Conservation (phyloP, 2,113 vertebrate species). For the Colistium nudipinnis region DNA sequence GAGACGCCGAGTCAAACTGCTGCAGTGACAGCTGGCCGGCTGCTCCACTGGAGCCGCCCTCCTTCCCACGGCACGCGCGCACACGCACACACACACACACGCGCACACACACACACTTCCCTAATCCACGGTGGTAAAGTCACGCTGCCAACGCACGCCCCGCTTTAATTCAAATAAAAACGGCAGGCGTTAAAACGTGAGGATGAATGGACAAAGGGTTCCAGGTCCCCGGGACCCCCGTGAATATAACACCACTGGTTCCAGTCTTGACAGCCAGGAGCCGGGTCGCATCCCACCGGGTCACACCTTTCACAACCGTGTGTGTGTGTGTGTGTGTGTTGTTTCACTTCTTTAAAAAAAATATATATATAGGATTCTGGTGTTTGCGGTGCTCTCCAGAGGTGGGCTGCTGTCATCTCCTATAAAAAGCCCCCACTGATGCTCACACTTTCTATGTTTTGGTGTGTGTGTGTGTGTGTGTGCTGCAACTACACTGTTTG, state of each 20-base stretch:
- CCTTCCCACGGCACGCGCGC: neutral
- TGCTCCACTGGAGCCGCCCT: slow-evolving; percentile 28
- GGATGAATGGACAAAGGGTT: slow-evolving; percentile 67
- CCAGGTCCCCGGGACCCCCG: too few relatives aligned
- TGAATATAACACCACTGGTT: neutral
- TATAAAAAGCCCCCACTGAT: slow-evolving; percentile 46
- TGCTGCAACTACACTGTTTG: slow-evolving; percentile 50
- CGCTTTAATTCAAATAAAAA: slow-evolving; percentile 55
- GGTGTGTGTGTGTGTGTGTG: neutral
- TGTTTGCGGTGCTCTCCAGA: too few relatives aligned
- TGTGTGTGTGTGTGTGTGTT: neutral
- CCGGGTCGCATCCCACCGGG: neutral
- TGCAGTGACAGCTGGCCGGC: slow-evolving; percentile 62
- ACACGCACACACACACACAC: too few relatives aligned
- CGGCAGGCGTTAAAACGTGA: slow-evolving; percentile 66
- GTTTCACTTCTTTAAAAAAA: slow-evolving; percentile 20
- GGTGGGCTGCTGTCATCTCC: slow-evolving; percentile 28
- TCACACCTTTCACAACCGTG: neutral
- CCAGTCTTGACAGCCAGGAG: neutral
- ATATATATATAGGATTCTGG: too few relatives aligned
- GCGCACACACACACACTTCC: neutral
- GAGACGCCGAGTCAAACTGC: slow-evolving; percentile 62
- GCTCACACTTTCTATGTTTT: slow-evolving; percentile 30
- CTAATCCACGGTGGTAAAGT: too few relatives aligned
- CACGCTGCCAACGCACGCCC: slow-evolving; percentile 35